Percentiles rank a stretch among this genome's conserved stretches.
Conservation (phyloP, 2,888 invertebrate species). For the Lasioglossum lativentre region DNA sequence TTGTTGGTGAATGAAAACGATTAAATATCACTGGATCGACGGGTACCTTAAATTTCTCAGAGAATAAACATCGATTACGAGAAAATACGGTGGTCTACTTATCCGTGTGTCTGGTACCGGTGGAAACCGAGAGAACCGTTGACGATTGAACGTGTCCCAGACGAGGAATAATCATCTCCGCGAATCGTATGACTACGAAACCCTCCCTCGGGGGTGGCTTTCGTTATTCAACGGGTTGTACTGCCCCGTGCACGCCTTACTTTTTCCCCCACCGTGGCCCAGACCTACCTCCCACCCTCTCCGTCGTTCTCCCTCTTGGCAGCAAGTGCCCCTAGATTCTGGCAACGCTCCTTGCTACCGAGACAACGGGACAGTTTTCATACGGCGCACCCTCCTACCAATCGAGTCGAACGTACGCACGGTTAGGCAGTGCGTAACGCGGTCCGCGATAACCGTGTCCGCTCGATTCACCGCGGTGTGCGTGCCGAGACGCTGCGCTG, state of each 20-base stretch:
- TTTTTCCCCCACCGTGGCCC: constrained; percentile 20
- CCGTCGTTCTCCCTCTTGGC: constrained; percentile 28
- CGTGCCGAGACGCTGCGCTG: constrained; percentile 27
- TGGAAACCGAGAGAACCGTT: background rate
- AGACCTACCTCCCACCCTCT: background rate
- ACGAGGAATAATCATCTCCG: constrained; percentile 5
- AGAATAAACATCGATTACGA: background rate
- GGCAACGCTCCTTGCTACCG: constrained; percentile 56
- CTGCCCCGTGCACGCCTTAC: constrained; percentile 47
- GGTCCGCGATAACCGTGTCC: constrained; percentile 13
- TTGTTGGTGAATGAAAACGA: background rate
- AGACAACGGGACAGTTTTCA: constrained; percentile 70
- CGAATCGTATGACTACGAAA: constrained; percentile 2
- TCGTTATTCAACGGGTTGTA: constrained; percentile 32
- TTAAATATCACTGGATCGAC: background rate
- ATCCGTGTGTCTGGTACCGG: background rate
- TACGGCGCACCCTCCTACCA: constrained; percentile 69
- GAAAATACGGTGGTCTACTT: background rate
- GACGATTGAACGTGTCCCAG: background rate
- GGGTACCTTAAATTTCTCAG: background rate
- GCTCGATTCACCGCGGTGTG: constrained; percentile 17
- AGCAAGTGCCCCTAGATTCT: constrained; percentile 57
- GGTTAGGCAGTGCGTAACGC: constrained; percentile 34
- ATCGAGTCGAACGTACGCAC: constrained; percentile 40
- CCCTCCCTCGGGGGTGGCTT: constrained; percentile 9